Evolutionary conservation across 2,888 invertebrate species (phyloP), one percentile per base, ranked within the genome.

Genomic region (Lasioglossum lativentre): DNA sequence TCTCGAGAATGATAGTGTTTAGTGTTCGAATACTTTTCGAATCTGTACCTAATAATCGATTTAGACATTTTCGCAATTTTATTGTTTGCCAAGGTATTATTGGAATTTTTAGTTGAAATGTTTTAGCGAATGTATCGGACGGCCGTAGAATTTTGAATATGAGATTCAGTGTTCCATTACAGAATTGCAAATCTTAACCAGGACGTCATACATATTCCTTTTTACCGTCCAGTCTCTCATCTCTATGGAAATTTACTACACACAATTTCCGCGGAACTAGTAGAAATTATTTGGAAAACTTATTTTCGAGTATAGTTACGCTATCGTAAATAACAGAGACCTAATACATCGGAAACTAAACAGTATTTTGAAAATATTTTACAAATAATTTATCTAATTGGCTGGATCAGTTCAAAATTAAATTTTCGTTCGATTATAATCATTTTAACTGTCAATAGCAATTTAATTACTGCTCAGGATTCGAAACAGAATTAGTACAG

Each of bases 101-200:
- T n/a, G n/a, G n/a, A n/a, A n/a, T n/a, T 66, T 66, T 66, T 19
- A 66, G 66, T 23, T 1, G 16, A 16, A 16, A 16, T 30, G 16
- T 30, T 63, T 27, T 16, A 14, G 16, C 30, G 27, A 30, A 30
- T 16, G 34, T 34, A 34, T 66, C 34, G 66, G 66, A 19, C 6
- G 34, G 16, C n/a, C 30, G 30, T 19, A 16, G 63, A 30, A 66
- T 66, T 34, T 34, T 66, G 66, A 66, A 66, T 66, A 66, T 66
- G 66, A 66, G 19, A 66, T 66, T 66, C 66, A 8, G 34, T 19
- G 66, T 66, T 66, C 34, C 30, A 66, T 66, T 66, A 34, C 66
- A 66, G 66, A 66, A 66, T 66, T 66, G 66, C 66, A 66, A 66
- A 66, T 66, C 66, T 66, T 66, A 66, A 66, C 66, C 66, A 66